Evolutionary conservation across 2,888 invertebrate genomes (phyloP).

Genomic region (Meiosimyza platycephala): DNA sequence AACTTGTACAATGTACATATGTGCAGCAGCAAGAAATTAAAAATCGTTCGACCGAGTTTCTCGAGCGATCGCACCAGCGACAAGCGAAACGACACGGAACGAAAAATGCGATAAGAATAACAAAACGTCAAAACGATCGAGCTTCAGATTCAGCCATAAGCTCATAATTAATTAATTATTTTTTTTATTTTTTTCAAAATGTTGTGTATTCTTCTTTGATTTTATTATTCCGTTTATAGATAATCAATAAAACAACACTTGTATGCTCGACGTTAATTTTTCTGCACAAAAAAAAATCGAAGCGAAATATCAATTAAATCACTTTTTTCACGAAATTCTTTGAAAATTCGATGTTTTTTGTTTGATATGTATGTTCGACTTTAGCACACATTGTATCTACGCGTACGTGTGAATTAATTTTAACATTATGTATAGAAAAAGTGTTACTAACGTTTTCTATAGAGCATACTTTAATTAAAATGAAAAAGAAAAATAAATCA

Average conservation of each 20-base stretch:
- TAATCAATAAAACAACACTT: slow-evolving; percentile 38
- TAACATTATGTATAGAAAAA: no score
- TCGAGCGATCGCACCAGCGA: slow-evolving; percentile 28
- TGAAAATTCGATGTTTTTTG: no score
- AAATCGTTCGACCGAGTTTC: slow-evolving; percentile 31
- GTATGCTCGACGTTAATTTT: neutral
- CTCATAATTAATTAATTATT: slow-evolving; percentile 28
- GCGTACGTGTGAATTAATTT: no score
- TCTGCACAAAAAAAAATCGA: no score
- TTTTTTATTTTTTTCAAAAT: slow-evolving; percentile 11
- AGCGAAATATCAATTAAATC: no score
- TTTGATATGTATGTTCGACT: no score
- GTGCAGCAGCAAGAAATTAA: neutral
- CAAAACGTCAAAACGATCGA: slow-evolving; percentile 26
- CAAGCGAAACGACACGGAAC: slow-evolving; percentile 34
- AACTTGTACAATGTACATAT: slow-evolving; percentile 3
- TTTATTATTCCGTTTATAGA: slow-evolving; percentile 40
- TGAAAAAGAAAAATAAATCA: slow-evolving; percentile 32
- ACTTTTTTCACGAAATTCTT: no score
- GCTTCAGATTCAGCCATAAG: slow-evolving; percentile 6
- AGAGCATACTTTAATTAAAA: no score
- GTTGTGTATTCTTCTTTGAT: slow-evolving; percentile 8
- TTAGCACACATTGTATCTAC: no score
- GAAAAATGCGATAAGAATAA: slow-evolving; percentile 38
- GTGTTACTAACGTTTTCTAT: no score